phyloP scores from a whole-genome alignment of 1,140 invertebrate genomes.

The Lordiphosa clarofinis region DNA sequence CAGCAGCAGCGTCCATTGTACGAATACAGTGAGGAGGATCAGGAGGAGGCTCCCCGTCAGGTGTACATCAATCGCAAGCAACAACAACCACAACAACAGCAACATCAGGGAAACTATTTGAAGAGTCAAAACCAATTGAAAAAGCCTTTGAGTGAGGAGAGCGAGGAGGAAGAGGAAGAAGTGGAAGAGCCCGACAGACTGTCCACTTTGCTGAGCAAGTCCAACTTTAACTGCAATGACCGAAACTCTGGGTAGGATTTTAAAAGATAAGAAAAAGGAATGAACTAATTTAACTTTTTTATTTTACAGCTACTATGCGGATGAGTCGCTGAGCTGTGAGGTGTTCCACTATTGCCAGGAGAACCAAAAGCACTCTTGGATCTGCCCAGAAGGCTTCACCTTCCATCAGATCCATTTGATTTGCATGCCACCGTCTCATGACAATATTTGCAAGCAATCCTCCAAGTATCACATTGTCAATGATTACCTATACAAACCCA shows the following conservation, averaged over 20 bases:
- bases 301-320: conserved; percentile 87
- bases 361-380: conserved; percentile 94
- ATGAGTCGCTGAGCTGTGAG: conserved; percentile 92
- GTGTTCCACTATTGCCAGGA: conserved; percentile 97
- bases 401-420: conserved; percentile 97
- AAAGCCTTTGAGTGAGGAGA: conserved; percentile 68
- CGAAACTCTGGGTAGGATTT: conserved; percentile 86
- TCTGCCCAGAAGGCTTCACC: conserved; percentile 94
- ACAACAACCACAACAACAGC: conserved; percentile 27
- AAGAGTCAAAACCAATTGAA: conserved; percentile 45
- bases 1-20: conserved; percentile 61
- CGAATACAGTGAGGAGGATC: conserved; percentile 75
- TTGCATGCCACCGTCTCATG: conserved; percentile 93
- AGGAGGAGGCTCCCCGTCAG: conserved; percentile 74
- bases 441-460: conserved; percentile 94
- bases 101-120: conserved; percentile 40
- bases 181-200: conserved; percentile 93
- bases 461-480: conserved; percentile 95
- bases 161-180: conserved; percentile 85
- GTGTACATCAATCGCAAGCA: conserved; percentile 70
- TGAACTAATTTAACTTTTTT: neutral
- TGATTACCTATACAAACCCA: conserved; percentile 93
- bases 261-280: too few species aligned
- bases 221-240: conserved; percentile 89
- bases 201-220: conserved; percentile 88